phyloP scores from a whole-genome alignment of 1,140 invertebrate genomes.

The Rhagoletis zephyria region DNA sequence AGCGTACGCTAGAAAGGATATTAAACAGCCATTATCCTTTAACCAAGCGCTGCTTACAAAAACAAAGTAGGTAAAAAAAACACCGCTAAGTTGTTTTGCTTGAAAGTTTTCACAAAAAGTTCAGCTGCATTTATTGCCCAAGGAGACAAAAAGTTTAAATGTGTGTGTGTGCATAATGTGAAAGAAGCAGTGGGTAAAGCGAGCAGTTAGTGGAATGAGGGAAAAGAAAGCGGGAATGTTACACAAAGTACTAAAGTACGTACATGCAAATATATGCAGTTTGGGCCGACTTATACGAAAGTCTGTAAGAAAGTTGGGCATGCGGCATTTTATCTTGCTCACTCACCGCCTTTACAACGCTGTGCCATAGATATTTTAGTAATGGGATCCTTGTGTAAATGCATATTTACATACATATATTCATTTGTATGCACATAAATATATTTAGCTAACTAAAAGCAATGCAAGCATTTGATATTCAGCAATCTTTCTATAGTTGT shows the following conservation, averaged over 20 bases:
- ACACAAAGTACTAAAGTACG: no score
- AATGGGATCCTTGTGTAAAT: background rate
- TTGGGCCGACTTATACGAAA: background rate
- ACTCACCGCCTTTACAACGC: background rate
- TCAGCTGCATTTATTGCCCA: slow-evolving; percentile 24
- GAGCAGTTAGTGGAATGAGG: background rate
- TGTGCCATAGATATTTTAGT: background rate
- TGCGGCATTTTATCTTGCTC: background rate
- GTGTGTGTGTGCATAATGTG: slow-evolving; percentile 22
- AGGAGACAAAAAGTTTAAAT: background rate
- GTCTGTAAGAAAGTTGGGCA: slow-evolving; percentile 3
- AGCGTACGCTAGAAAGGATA: slow-evolving; percentile 29
- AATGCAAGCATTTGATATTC: background rate
- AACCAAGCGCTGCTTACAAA: background rate
- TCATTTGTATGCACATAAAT: background rate
- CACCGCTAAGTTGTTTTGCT: slow-evolving; percentile 22
- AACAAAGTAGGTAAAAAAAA: slow-evolving; percentile 1
- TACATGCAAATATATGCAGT: background rate
- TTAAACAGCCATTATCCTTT: slow-evolving; percentile 46
- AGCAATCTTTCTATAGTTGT: background rate
- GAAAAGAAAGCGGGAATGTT: background rate
- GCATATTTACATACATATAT: no score
- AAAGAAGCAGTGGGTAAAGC: background rate
- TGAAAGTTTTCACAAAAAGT: slow-evolving; percentile 22
- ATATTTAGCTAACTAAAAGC: background rate